phyloP scores from a whole-genome alignment of 2,888 invertebrate species.

The Acanthoscelides obtectus region DNA sequence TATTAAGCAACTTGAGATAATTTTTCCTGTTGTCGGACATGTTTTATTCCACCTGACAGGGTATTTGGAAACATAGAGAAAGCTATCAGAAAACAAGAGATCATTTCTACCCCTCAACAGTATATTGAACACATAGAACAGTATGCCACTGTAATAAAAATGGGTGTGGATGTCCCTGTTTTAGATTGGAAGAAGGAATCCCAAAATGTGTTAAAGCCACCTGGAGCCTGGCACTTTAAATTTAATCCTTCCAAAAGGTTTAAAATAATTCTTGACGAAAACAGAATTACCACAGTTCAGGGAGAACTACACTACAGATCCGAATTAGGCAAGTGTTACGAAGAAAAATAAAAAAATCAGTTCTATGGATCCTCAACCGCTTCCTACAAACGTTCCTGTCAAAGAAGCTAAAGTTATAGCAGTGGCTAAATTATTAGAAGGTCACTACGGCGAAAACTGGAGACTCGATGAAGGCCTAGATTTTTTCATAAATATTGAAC shows the following conservation, averaged over 20 bases:
- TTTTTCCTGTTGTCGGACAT: constrained; percentile 18
- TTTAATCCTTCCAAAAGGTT: constrained; percentile 9
- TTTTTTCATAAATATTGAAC: background rate
- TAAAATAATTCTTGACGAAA: constrained; percentile 2
- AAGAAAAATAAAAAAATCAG: constrained; percentile 1
- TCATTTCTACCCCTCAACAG: constrained; percentile 11
- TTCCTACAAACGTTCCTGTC: background rate
- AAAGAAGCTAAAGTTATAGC: background rate
- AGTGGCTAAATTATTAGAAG: background rate
- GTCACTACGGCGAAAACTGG: background rate
- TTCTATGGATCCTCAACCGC: background rate
- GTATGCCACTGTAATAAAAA: constrained; percentile 9
- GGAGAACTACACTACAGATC: constrained; percentile 2
- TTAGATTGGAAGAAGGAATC: constrained; percentile 6
- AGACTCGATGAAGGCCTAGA: background rate
- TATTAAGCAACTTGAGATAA: constrained; percentile 11
- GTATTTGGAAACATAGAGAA: constrained; percentile 18
- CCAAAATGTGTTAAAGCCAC: constrained; percentile 8
- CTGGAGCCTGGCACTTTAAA: constrained; percentile 9
- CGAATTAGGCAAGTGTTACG: background rate
- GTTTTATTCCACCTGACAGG: constrained; percentile 14
- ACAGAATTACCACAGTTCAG: background rate
- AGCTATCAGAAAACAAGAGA: constrained; percentile 10
- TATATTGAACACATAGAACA: constrained; percentile 13
- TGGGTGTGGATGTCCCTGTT: constrained; percentile 6